A percentile compares a stretch with the other conserved stretches of the same genome.
These are phyloP conservation scores for Phaethon lepturus DNA, from an alignment of 2,113 vertebrate genomes.

Conservation along the genomic window DNA sequence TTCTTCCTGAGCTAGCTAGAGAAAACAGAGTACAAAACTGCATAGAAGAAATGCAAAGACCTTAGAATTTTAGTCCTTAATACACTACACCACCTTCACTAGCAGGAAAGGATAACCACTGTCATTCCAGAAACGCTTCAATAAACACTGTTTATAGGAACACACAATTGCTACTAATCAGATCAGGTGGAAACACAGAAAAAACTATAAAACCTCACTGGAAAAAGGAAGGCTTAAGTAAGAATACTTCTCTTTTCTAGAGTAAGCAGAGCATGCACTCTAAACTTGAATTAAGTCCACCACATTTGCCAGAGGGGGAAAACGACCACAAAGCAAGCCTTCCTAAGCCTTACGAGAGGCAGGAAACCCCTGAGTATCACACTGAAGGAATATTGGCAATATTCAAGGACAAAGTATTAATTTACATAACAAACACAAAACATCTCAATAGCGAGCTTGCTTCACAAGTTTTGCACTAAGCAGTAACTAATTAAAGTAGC, in stretches of 20 bases:
- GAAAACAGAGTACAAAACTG: not conserved
- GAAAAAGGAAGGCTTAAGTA: not conserved
- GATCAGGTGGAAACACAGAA: not conserved
- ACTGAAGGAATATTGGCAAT: not conserved
- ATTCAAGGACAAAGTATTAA: not conserved
- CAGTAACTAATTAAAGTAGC: not conserved
- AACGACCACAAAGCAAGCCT: not conserved
- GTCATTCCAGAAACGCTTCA: not conserved
- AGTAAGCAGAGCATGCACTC: not conserved
- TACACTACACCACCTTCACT: not conserved
- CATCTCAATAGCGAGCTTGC: not conserved
- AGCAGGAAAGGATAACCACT: not conserved
- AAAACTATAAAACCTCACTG: not conserved
- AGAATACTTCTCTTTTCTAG: not conserved
- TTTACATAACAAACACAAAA: not conserved
- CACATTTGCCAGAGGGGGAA: slow-evolving; percentile 9
- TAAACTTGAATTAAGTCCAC: not conserved
- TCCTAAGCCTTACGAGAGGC: not conserved
- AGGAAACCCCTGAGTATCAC: not conserved
- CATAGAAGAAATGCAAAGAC: not conserved
- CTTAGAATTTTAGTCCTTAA: not conserved
- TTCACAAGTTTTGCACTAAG: not conserved
- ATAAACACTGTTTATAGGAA: not conserved
- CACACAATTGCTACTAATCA: not conserved
- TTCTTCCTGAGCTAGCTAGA: not conserved